Evolutionary conservation across 2,888 invertebrate genomes (phyloP), one percentile per base, ranked within the genome.

Genomic region (Pedicia rivosa): DNA sequence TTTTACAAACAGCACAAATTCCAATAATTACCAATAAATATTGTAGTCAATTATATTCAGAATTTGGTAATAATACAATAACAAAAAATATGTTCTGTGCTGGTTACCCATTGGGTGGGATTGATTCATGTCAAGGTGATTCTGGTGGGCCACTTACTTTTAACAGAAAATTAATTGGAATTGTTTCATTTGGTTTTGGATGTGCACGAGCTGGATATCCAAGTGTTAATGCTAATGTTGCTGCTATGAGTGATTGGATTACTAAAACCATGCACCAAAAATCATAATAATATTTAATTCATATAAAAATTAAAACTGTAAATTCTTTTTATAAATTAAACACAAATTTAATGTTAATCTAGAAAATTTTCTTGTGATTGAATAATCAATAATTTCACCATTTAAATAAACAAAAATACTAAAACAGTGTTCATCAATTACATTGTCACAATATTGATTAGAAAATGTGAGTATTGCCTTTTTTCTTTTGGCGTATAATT

Each of bases 1-100:
- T 46, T 10, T 29, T 50, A 3, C 65, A 65, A 48, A 60, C 56
- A 35, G 66, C 61, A 1, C 37, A 55, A n/a, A 57, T 71, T 1
- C 56, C 63, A 0, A 64, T 65, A 46, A 58, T 69, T 2, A 60
- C 52, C 44, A 51, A 59, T 2, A 35, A 46, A 0, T 42, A 50
- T 0, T 74, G 74, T 42, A 48, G n/a, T 3, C 3, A 3, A 24
- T 24, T 24, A 9, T n/a, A 12, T n/a, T 32, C 42, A 9, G 40
- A 42, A 26, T n/a, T n/a, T n/a, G n/a, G n/a, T n/a, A n/a, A n/a
- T n/a, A 39, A 35, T 19, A 12, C 16, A 20, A 38, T 45, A 16
- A 43, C 40, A 5, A 25, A 31, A 9, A 20, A 24, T 13, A 45
- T 45, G 45, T 17, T 45, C 7, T 45, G 45, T 26, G 45, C 43